Conservation (phyloP, 2,797 vertebrate species). For the Sorex maritimensis region DNA sequence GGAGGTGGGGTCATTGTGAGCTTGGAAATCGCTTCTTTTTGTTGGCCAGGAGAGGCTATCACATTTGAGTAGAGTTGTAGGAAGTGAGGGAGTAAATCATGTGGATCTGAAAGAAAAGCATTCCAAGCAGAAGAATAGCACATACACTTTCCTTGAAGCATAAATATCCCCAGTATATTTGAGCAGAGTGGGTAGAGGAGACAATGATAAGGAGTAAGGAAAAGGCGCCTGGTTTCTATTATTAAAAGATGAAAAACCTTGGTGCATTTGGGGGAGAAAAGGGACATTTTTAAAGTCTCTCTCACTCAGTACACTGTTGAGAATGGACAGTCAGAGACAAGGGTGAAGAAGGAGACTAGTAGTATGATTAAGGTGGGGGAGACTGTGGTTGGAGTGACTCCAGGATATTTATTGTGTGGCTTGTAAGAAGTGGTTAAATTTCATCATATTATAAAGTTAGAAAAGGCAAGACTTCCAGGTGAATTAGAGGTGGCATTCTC, state of each 20-base stretch:
- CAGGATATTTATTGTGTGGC: neutral
- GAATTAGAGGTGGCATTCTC: neutral
- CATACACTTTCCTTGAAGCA: neutral
- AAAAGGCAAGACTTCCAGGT: conserved; percentile 13
- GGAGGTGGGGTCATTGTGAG: neutral
- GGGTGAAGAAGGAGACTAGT: neutral
- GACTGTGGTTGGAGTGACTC: neutral
- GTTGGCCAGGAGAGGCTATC: neutral
- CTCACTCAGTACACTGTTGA: neutral
- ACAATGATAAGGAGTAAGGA: neutral
- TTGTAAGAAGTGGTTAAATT: neutral
- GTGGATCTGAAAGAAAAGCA: neutral
- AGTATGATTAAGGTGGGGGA: neutral
- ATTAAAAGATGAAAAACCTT: neutral
- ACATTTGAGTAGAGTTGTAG: neutral
- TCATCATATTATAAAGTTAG: neutral
- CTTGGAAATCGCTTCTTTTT: neutral
- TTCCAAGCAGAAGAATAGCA: neutral
- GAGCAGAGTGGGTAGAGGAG: neutral
- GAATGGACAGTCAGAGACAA: neutral
- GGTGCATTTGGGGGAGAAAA: neutral
- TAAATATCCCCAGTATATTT: neutral
- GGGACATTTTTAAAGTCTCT: no score
- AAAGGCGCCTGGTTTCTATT: neutral
- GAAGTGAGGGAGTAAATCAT: neutral